These are phyloP conservation scores for Phorcus lineatus DNA, from an alignment of 2,888 invertebrate genomes.

Conservation along the genomic window DNA sequence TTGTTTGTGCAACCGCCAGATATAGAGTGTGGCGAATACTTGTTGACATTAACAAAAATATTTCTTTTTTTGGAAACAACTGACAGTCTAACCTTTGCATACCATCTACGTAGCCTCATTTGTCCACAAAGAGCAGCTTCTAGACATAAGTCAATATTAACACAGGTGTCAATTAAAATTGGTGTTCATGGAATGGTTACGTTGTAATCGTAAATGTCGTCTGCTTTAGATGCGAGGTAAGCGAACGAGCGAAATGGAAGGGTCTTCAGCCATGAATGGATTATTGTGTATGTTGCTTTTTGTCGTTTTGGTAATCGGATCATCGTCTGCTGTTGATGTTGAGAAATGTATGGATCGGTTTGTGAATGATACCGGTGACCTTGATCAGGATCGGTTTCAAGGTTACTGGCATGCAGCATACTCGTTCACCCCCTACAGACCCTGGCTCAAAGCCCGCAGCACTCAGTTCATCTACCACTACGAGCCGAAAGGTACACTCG, in stretches of 20 bases:
- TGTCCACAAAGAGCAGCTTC: too few relatives aligned
- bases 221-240: neutral
- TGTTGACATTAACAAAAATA: too few relatives aligned
- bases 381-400: neutral
- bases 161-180: too few relatives aligned
- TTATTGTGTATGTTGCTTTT: neutral
- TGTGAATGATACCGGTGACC: neutral
- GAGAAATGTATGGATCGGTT: neutral
- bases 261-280: neutral
- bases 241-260: neutral
- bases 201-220: neutral
- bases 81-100: too few relatives aligned
- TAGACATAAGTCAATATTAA: too few relatives aligned
- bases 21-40: too few relatives aligned
- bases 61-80: too few relatives aligned
- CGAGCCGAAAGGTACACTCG: neutral
- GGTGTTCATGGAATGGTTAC: too few relatives aligned
- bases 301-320: neutral
- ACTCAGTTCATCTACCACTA: neutral
- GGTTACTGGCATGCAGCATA: neutral
- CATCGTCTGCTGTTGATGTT: neutral
- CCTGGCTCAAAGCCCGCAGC: neutral
- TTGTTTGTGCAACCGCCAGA: too few relatives aligned
- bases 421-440: neutral
- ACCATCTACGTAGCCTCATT: too few relatives aligned